Base-by-base conservation (phyloP, 2,113 vertebrate genomes). In the Paracanthobrama guichenoti region DNA sequence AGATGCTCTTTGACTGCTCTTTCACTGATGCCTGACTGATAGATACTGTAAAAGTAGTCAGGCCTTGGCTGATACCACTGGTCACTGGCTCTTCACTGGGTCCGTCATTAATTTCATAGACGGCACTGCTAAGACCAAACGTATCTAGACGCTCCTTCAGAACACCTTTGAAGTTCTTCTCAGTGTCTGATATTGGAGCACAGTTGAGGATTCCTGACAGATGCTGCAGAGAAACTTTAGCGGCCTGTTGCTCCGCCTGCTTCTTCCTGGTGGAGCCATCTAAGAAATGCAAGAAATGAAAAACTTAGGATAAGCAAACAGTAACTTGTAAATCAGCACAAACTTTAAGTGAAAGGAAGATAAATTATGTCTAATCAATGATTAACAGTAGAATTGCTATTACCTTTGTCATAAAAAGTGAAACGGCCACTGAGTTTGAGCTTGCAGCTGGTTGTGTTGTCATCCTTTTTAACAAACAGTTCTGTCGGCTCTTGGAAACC, bases 351-450 rank as follows among this genome's bases (percentile, higher is more conserved):
- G 12, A 55, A 75, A 26, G 24, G 6, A 22, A 77, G 3, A 59
- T 46, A 20, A 11, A 42, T 24, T 0, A 13, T 60, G 12, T 39
- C 26, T 55, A 46, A 60, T 18, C 1, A 3, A 48, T 62, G 24
- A 44, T 50, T 31, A 46, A 74, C 24, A 42, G 18, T 0, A n/a
- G 6, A n/a, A 74, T 7, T 1, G 31, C 5, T 72, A 72, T 82
- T 64, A 90, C 91, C 89, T 86, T 79, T 59, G 28, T 82, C 85
- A 26, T 84, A 39, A 85, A 90, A 91, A 73, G 81, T 88, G 20
- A 90, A 86, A 42, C 14, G 26, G 2, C 88, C 88, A n/a, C 12
- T 60, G 35, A 90, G 72, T 28, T n/a, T 69, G 39, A 91, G 85
- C 44, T 81, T 89, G 77, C 86, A 90, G 13, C 55, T 67, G 26